Evolutionary conservation across 2,888 invertebrate species (phyloP).

Genomic region (Lordiphosa andalusiaca): DNA sequence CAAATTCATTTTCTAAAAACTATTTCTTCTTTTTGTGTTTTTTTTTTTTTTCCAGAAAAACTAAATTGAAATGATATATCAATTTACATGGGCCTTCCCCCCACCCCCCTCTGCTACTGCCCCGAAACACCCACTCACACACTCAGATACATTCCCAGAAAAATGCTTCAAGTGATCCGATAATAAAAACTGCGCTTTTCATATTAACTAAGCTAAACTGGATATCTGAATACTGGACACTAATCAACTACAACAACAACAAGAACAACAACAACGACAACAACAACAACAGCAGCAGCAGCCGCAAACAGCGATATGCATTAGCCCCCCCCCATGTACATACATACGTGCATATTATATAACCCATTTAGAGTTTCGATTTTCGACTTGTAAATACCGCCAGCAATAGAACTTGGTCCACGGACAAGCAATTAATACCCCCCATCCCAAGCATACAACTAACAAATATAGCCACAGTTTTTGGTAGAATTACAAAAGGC

Average conservation of each 20-base stretch:
- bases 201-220: slow-evolving; percentile 36
- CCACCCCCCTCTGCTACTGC: slow-evolving; percentile 40
- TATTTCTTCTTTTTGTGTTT: slow-evolving; percentile 26
- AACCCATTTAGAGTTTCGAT: slow-evolving; percentile 40
- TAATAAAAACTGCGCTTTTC: slow-evolving; percentile 64
- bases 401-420: slow-evolving; percentile 15
- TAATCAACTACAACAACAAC: slow-evolving; percentile 1
- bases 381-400: slow-evolving; percentile 58
- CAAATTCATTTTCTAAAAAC: too few relatives aligned
- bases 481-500: slow-evolving; percentile 22
- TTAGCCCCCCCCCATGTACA: slow-evolving; percentile 46
- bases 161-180: slow-evolving; percentile 73
- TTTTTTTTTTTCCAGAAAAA: slow-evolving; percentile 46
- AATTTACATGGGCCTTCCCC: slow-evolving; percentile 40
- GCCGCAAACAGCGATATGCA: slow-evolving; percentile 27
- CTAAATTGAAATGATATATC: slow-evolving; percentile 36
- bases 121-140: slow-evolving; percentile 14
- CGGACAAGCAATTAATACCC: not conserved
- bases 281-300: slow-evolving; percentile 8
- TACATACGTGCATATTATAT: slow-evolving; percentile 30
- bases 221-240: slow-evolving; percentile 23
- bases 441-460: not conserved
- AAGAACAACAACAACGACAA: slow-evolving; percentile 6
- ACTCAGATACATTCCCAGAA: slow-evolving; percentile 42
- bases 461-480: not conserved